Percentiles rank a stretch among this genome's conserved stretches.
Evolutionary conservation across 2,797 vertebrate genomes (phyloP).

Genomic region (Anomalospiza imberbis): DNA sequence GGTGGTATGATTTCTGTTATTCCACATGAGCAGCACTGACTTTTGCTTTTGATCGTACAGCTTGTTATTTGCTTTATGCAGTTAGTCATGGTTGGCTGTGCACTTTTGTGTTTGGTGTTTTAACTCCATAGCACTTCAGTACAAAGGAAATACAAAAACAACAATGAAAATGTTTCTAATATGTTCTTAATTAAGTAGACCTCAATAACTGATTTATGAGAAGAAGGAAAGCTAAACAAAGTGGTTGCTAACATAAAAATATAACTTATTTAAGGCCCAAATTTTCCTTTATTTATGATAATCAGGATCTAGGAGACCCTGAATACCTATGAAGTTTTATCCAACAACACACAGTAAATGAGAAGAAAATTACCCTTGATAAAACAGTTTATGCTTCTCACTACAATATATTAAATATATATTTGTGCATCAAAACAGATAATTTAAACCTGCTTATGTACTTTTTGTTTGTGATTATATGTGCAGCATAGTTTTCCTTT

Average conservation of each 20-base stretch:
- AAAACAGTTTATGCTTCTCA: neutral
- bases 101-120: conserved; percentile 58
- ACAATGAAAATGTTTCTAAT: conserved; percentile 68
- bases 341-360: neutral
- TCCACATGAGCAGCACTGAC: conserved; percentile 15
- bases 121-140: conserved; percentile 64
- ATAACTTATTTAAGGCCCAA: neutral
- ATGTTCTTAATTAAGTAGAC: conserved; percentile 72
- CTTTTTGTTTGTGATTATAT: neutral
- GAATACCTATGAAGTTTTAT: neutral
- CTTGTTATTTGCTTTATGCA: conserved; percentile 49
- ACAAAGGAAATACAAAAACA: conserved; percentile 64
- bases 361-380: neutral
- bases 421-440: neutral
- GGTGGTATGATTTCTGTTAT: conserved; percentile 49
- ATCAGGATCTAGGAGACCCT: neutral
- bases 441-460: neutral
- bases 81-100: conserved; percentile 59
- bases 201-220: conserved; percentile 64
- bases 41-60: conserved; percentile 65
- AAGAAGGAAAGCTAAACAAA: conserved; percentile 43
- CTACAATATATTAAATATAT: neutral
- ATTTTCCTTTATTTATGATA: neutral
- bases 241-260: conserved; percentile 18
- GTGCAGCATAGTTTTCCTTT: neutral